Evolutionary conservation across 2,888 invertebrate species (phyloP).

Genomic region (Lycocerus yunnanus): DNA sequence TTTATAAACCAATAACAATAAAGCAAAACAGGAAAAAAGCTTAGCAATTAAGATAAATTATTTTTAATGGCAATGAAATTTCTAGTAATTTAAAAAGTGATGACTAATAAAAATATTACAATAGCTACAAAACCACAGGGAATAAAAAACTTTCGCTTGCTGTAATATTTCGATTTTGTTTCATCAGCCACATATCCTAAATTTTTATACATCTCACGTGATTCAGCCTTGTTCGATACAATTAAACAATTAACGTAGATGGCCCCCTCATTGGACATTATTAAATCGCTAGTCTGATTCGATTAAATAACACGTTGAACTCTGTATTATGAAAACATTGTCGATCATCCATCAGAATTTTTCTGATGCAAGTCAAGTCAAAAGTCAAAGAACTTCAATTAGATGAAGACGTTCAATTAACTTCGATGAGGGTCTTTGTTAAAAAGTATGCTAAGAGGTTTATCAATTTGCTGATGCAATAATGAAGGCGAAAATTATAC

Average conservation of each 20-base stretch:
- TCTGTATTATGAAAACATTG: background rate
- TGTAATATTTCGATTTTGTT: slow-evolving; percentile 18
- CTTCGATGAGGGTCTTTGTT: background rate
- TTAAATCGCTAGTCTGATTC: background rate
- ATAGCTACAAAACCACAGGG: background rate
- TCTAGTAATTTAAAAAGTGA: slow-evolving; percentile 6
- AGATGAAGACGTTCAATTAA: background rate
- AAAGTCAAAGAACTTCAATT: background rate
- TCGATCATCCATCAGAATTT: background rate
- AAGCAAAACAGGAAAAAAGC: background rate
- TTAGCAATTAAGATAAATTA: background rate
- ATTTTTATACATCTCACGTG: slow-evolving; percentile 2
- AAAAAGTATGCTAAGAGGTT: background rate
- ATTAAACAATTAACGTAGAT: slow-evolving; percentile 5
- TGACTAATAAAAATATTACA: slow-evolving; percentile 18
- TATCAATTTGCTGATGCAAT: background rate
- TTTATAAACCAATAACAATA: background rate
- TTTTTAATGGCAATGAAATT: slow-evolving; percentile 14
- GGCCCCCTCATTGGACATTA: background rate
- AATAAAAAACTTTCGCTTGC: slow-evolving; percentile 17
- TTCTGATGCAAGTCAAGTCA: background rate
- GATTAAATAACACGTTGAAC: background rate
- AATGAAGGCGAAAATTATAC: background rate
- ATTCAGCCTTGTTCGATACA: background rate
- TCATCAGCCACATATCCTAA: slow-evolving; percentile 25